Evolutionary conservation across 2,797 vertebrate genomes (phyloP).

Genomic region (Silurus aristotelis): DNA sequence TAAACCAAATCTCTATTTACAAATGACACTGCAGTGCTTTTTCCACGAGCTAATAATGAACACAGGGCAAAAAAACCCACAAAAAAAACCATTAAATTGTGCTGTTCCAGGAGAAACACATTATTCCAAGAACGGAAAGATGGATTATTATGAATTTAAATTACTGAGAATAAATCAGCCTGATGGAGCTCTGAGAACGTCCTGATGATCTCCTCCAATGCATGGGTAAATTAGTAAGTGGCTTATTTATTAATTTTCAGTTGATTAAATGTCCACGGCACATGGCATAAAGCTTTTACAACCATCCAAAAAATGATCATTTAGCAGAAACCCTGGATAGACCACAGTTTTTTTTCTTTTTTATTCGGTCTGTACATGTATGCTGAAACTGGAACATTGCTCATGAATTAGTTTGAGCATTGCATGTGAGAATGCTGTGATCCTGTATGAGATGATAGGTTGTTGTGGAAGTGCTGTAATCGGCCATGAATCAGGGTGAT

Average conservation of each 20-base stretch:
- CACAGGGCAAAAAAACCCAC: background rate
- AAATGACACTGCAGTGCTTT: background rate
- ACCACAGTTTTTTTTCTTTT: no score
- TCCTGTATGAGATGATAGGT: background rate
- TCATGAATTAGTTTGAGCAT: background rate
- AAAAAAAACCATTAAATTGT: background rate
- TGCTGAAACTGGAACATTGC: background rate
- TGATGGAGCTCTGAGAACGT: background rate
- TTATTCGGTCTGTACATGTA: background rate
- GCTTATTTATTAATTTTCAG: background rate
- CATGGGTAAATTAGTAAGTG: background rate
- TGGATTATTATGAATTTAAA: background rate
- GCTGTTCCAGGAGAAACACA: background rate
- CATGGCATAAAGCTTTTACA: no score
- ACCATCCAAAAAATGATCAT: no score
- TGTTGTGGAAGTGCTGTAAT: background rate
- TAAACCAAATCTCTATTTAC: background rate
- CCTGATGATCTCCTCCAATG: background rate
- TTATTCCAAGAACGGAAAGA: background rate
- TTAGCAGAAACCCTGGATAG: background rate
- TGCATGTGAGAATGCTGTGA: background rate
- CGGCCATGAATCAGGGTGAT: background rate
- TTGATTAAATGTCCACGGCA: background rate
- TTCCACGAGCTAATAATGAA: background rate
- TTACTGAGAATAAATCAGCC: background rate